These are phyloP conservation scores for Netelia fuscicornis DNA, from an alignment of 2,888 invertebrate species.

Conservation along the genomic window DNA sequence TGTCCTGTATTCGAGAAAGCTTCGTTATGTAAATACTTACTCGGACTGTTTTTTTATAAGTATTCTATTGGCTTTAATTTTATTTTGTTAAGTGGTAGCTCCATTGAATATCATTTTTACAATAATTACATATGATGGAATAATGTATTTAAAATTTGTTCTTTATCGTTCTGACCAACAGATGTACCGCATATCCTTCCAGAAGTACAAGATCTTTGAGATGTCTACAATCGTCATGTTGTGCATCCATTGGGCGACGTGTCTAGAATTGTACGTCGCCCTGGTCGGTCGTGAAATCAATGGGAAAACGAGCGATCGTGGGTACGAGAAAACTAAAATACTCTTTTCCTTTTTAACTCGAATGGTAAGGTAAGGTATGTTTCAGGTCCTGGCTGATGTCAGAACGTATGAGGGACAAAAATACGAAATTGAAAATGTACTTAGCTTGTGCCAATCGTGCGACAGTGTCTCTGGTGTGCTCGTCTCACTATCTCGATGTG, in stretches of 20 bases:
- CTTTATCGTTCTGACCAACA: conserved; percentile 54
- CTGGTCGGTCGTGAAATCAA: conserved; percentile 65
- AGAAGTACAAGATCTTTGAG: conserved; percentile 75
- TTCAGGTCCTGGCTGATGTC: conserved; percentile 78
- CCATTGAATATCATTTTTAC: too few relatives aligned
- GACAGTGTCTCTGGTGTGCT: conserved; percentile 75
- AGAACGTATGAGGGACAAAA: conserved; percentile 71
- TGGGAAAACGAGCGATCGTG: conserved; percentile 61
- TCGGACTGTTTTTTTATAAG: neutral
- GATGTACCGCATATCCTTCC: conserved; percentile 76
- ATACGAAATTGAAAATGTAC: conserved; percentile 73
- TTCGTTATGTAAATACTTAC: conserved; percentile 77
- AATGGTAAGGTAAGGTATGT: neutral
- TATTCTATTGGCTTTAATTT: neutral
- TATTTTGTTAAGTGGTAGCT: too few relatives aligned
- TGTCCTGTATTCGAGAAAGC: conserved; percentile 76
- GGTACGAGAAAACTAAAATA: conserved; percentile 66
- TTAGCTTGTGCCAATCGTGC: conserved; percentile 78
- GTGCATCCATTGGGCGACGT: conserved; percentile 80
- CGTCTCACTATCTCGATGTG: conserved; percentile 77
- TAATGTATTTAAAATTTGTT: neutral
- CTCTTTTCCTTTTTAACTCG: conserved; percentile 35
- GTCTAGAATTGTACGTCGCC: conserved; percentile 80
- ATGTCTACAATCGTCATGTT: conserved; percentile 72
- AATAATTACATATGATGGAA: too few relatives aligned